Conservation (phyloP, 2,888 invertebrate species). For the Lissonota sp. region DNA sequence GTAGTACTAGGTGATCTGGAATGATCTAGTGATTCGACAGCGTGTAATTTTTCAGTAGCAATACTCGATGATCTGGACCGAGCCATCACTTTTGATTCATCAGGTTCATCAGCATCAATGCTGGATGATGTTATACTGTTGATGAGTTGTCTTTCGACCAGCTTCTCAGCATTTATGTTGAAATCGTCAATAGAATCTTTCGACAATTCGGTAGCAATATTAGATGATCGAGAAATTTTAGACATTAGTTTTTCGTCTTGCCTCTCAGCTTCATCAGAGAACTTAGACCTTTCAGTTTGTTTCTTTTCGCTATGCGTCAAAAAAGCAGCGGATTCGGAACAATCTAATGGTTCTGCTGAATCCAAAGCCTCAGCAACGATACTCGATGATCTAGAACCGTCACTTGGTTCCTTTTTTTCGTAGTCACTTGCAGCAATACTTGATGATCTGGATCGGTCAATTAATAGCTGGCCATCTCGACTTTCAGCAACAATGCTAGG, state of each 20-base stretch:
- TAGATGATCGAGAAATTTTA: constrained; percentile 52
- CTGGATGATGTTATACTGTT: constrained; percentile 32
- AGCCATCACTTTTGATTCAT: constrained; percentile 18
- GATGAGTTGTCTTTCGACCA: constrained; percentile 22
- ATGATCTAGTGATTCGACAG: constrained; percentile 45
- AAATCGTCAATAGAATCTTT: constrained; percentile 26
- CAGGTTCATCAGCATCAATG: constrained; percentile 33
- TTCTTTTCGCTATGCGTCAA: too few species aligned
- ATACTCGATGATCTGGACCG: constrained; percentile 35
- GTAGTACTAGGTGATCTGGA: constrained; percentile 5
- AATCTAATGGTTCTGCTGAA: too few species aligned
- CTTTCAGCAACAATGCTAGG: constrained; percentile 47
- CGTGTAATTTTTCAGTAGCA: constrained; percentile 35
- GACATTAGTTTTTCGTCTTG: constrained; percentile 40
- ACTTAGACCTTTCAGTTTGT: too few species aligned
- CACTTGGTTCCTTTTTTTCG: constrained; percentile 28
- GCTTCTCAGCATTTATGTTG: constrained; percentile 53
- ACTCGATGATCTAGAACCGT: constrained; percentile 47
- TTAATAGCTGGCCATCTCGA: constrained; percentile 23
- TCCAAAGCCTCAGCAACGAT: constrained; percentile 17
- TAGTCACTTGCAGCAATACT: constrained; percentile 30
- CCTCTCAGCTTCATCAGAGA: constrained; percentile 6
- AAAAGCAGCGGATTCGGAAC: too few species aligned
- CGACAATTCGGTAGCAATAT: constrained; percentile 20
- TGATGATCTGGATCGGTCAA: constrained; percentile 59